These are phyloP conservation scores for Platycercus adscitus DNA, from an alignment of 2,113 vertebrate species.

Conservation along the genomic window DNA sequence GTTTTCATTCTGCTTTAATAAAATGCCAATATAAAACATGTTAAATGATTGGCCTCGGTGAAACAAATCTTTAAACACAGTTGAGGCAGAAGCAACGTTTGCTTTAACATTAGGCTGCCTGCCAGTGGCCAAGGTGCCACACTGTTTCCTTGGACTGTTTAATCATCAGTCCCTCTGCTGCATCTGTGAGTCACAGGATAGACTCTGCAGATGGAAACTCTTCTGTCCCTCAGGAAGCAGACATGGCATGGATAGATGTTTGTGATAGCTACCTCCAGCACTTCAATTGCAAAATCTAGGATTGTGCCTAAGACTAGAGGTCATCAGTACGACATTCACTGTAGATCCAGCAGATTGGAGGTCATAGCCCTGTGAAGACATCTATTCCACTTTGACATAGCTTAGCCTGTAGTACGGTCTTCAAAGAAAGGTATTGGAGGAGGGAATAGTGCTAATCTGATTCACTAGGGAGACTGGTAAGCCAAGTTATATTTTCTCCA, in stretches of 20 bases:
- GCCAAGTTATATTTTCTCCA: background rate
- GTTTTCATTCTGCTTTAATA: background rate
- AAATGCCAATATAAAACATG: background rate
- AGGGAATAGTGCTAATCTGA: background rate
- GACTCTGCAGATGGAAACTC: background rate
- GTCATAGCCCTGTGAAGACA: background rate
- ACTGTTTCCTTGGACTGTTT: background rate
- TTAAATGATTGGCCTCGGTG: background rate
- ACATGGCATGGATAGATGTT: rapidly evolving
- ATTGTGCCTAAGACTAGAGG: background rate
- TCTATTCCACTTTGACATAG: background rate
- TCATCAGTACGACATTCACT: rapidly evolving
- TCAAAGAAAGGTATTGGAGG: background rate
- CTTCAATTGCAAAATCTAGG: background rate
- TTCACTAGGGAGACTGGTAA: background rate
- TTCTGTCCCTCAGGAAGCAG: background rate
- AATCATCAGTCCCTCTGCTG: background rate
- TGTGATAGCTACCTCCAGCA: background rate
- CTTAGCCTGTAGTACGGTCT: background rate
- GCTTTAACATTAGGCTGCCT: background rate
- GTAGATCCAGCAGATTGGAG: background rate
- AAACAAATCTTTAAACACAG: background rate
- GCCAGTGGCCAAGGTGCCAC: background rate
- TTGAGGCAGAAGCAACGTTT: background rate
- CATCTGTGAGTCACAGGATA: background rate